A percentile compares a stretch with the other conserved stretches of the same genome.
These are phyloP conservation scores for Lepus townsendii DNA, from an alignment of 2,797 vertebrate species.

Conservation along the genomic window DNA sequence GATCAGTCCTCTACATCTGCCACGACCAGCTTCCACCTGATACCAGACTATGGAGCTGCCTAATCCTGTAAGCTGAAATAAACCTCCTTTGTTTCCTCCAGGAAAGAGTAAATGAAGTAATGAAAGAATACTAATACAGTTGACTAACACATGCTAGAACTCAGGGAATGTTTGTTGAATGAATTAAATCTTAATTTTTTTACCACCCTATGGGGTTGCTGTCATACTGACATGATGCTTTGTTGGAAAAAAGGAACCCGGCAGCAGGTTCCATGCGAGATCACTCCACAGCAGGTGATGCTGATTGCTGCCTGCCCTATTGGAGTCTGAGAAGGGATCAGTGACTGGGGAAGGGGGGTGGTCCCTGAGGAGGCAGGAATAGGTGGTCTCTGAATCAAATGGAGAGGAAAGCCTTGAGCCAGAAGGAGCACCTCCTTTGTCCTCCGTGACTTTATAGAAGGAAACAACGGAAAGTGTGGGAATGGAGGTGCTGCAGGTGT, in stretches of 20 bases:
- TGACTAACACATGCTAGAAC: neutral
- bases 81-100: too few species aligned
- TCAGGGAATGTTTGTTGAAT: neutral
- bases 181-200: neutral
- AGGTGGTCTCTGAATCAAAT: neutral
- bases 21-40: too few species aligned
- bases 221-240: neutral
- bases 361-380: neutral
- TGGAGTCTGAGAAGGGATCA: neutral
- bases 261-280: neutral
- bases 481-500: neutral
- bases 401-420: neutral
- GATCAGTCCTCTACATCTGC: too few species aligned
- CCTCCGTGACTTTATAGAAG: neutral
- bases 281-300: neutral
- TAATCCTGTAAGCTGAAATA: too few species aligned
- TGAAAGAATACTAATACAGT: too few species aligned
- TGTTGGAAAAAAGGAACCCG: neutral
- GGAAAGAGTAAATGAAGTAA: too few species aligned
- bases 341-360: neutral
- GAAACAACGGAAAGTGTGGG: neutral
- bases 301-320: rapidly evolving
- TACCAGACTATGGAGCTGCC: too few species aligned
- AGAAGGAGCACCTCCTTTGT: neutral
- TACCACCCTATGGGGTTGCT: neutral